Evolutionary conservation across 2,113 vertebrate species (phyloP).

Genomic region (Periophthalmus modestus): DNA sequence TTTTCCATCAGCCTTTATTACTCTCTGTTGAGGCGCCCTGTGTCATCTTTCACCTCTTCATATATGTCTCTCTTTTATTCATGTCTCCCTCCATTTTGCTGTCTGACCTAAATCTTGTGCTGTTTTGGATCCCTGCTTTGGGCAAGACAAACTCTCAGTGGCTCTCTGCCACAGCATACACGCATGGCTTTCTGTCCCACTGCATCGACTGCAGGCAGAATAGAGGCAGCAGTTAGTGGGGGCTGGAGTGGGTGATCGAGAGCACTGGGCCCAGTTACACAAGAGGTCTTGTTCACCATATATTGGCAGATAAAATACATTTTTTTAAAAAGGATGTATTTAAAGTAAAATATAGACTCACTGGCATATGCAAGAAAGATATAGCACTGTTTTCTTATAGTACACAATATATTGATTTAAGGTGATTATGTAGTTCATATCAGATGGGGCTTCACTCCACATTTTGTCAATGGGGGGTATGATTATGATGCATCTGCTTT

Average conservation of each 20-base stretch:
- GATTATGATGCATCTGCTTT: slow-evolving; percentile 16
- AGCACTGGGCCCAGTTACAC: slow-evolving; percentile 4
- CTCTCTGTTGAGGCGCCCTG: slow-evolving; percentile 19
- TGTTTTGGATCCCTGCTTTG: slow-evolving; percentile 62
- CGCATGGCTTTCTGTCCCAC: slow-evolving; percentile 58
- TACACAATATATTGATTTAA: background rate
- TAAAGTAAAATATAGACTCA: background rate
- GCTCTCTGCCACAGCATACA: slow-evolving; percentile 50
- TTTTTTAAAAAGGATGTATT: no score
- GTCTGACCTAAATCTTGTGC: slow-evolving; percentile 76
- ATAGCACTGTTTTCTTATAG: no score
- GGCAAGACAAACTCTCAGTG: slow-evolving; percentile 55
- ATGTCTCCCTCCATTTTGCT: slow-evolving; percentile 56
- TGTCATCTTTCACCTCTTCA: slow-evolving; percentile 48
- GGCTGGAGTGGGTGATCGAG: slow-evolving; percentile 24
- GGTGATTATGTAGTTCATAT: background rate
- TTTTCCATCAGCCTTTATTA: slow-evolving; percentile 30
- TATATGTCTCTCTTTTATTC: slow-evolving; percentile 57
- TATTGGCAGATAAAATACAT: background rate
- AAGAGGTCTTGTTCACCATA: background rate
- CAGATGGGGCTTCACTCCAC: background rate
- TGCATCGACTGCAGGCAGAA: slow-evolving; percentile 46
- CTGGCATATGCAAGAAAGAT: background rate
- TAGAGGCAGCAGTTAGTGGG: slow-evolving; percentile 28
- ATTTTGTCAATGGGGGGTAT: background rate